These are phyloP conservation scores for Nannoperca obscura DNA, from an alignment of 2,797 vertebrate species.

Conservation along the genomic window DNA sequence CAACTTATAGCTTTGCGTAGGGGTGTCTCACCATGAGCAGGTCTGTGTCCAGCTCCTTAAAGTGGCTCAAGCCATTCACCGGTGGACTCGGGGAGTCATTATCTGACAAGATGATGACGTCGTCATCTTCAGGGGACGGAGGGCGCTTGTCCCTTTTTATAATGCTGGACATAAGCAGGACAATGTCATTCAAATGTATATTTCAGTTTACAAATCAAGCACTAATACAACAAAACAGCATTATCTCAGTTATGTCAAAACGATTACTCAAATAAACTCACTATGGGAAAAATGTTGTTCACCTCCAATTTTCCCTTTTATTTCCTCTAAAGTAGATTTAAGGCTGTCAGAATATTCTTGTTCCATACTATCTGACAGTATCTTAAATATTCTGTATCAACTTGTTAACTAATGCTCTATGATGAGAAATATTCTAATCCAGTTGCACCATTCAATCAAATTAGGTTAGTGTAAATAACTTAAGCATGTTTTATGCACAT, in stretches of 20 bases:
- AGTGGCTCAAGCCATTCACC: constrained; percentile 89
- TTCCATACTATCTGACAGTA: background rate
- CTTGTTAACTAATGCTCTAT: background rate
- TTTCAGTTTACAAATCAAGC: background rate
- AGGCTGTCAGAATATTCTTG: background rate
- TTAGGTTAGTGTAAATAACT: background rate
- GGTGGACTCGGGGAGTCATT: constrained; percentile 91
- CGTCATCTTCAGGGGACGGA: constrained; percentile 88
- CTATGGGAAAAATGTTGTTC: background rate
- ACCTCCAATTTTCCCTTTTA: background rate
- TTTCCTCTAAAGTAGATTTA: background rate
- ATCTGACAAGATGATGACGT: constrained; percentile 94
- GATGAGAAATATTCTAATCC: background rate
- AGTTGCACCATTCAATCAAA: background rate
- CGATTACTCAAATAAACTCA: background rate
- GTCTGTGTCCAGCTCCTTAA: constrained; percentile 89
- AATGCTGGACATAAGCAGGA: constrained; percentile 72
- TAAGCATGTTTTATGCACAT: background rate
- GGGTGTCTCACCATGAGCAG: constrained; percentile 89
- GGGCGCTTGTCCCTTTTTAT: constrained; percentile 88
- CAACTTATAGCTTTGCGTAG: background rate
- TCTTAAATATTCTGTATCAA: constrained; percentile 1
- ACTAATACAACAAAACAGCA: background rate
- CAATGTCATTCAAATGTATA: background rate
- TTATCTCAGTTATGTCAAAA: background rate